Conservation (phyloP, 1,140 invertebrate species). For the Drosophila ohnishii region DNA sequence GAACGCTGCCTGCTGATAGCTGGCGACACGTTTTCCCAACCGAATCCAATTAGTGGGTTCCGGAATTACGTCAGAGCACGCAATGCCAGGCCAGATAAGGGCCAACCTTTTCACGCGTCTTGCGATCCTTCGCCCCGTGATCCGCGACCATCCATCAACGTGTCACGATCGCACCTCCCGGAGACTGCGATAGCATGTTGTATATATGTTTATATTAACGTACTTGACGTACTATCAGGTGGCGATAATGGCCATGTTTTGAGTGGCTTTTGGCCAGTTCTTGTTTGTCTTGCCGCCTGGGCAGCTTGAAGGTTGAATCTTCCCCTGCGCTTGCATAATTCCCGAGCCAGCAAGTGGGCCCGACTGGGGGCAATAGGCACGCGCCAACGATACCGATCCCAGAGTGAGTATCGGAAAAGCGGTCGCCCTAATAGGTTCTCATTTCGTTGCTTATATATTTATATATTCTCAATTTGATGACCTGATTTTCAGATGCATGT, state of each 20-base stretch:
- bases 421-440: background rate
- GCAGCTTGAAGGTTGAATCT: slow-evolving; percentile 18
- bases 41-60: slow-evolving; percentile 57
- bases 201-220: background rate
- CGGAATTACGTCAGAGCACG: slow-evolving; percentile 43
- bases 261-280: slow-evolving; percentile 22
- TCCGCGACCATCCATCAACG: slow-evolving; percentile 8
- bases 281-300: slow-evolving; percentile 18
- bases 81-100: slow-evolving; percentile 18
- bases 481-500: slow-evolving; percentile 17
- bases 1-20: slow-evolving; percentile 45
- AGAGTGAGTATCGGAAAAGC: background rate
- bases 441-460: background rate
- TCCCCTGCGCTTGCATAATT: background rate
- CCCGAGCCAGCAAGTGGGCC: slow-evolving; percentile 1
- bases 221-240: slow-evolving; percentile 3
- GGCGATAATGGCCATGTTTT: slow-evolving; percentile 23
- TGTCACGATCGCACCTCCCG: slow-evolving; percentile 14
- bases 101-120: background rate
- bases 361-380: background rate
- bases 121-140: slow-evolving; percentile 35
- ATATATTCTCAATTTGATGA: background rate
- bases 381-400: background rate
- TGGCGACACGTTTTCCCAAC: slow-evolving; percentile 56
- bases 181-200: background rate